Conservation (phyloP, 2,797 vertebrate species). For the Tokudaia tokunoshimensis region DNA sequence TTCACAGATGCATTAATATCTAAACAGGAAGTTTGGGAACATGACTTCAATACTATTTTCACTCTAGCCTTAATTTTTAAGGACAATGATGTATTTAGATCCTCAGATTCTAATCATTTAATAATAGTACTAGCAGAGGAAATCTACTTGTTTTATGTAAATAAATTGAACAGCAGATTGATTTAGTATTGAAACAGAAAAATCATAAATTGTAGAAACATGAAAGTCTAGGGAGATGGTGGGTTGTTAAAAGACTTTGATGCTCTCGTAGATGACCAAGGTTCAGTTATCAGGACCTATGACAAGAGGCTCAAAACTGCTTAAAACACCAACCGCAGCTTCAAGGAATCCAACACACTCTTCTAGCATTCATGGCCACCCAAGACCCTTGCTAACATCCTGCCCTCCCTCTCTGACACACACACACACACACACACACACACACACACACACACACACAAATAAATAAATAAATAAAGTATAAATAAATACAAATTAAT, state of each 20-base stretch:
- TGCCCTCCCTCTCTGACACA: not conserved
- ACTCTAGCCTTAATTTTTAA: not conserved
- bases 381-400: too few relatives aligned
- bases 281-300: not conserved
- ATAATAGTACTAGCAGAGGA: not conserved
- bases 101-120: not conserved
- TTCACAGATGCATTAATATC: not conserved
- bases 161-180: not conserved
- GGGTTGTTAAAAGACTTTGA: not conserved
- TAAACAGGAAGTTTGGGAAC: not conserved
- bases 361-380: not conserved
- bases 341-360: not conserved
- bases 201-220: not conserved
- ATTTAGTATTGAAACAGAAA: slow-evolving; percentile 27
- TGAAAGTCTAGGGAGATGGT: not conserved
- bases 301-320: not conserved
- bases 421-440: not conserved
- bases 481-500: not conserved
- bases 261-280: not conserved
- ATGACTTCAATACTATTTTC: not conserved
- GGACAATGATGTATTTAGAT: not conserved
- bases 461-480: not conserved
- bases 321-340: not conserved
- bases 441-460: not conserved
- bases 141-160: slow-evolving; percentile 21